Percentiles rank a stretch among this genome's conserved stretches.
These are phyloP conservation scores for Trochalopteron elliotii DNA, from an alignment of 2,113 vertebrate genomes.

Conservation along the genomic window DNA sequence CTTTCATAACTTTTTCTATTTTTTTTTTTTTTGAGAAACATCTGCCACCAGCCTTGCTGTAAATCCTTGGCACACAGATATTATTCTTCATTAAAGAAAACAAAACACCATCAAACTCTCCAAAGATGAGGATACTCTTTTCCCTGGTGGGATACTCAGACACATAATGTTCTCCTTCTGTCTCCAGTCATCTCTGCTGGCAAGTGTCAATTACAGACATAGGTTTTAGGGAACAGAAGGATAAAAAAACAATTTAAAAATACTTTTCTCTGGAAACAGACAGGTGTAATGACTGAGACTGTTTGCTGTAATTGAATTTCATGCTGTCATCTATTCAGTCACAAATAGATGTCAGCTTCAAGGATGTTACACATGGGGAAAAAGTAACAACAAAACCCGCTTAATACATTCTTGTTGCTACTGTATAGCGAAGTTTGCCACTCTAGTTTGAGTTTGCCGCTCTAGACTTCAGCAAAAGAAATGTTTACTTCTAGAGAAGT, in stretches of 20 bases:
- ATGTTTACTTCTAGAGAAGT: neutral
- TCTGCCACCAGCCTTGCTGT: constrained; percentile 52
- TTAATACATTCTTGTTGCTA: constrained; percentile 46
- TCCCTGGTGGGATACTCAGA: constrained; percentile 69
- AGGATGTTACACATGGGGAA: constrained; percentile 55
- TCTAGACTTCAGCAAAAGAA: neutral
- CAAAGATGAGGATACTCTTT: constrained; percentile 57
- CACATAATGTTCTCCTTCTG: constrained; percentile 72
- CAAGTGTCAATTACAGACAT: constrained; percentile 82
- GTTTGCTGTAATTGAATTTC: constrained; percentile 82
- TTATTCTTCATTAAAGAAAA: constrained; percentile 70
- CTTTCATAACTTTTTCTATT: neutral
- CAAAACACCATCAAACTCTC: constrained; percentile 35
- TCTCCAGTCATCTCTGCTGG: constrained; percentile 72
- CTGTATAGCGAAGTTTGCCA: neutral
- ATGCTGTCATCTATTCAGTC: constrained; percentile 79
- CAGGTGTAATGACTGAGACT: constrained; percentile 78
- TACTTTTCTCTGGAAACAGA: constrained; percentile 76
- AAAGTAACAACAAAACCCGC: neutral
- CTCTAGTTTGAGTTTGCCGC: neutral
- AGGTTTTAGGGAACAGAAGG: constrained; percentile 75
- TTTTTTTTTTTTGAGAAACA: neutral
- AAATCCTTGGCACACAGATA: constrained; percentile 54
- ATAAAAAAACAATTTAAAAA: constrained; percentile 82
- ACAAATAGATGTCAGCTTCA: constrained; percentile 74